Conservation (phyloP, 2,113 vertebrate species). For the Amphilophus citrinellus region DNA sequence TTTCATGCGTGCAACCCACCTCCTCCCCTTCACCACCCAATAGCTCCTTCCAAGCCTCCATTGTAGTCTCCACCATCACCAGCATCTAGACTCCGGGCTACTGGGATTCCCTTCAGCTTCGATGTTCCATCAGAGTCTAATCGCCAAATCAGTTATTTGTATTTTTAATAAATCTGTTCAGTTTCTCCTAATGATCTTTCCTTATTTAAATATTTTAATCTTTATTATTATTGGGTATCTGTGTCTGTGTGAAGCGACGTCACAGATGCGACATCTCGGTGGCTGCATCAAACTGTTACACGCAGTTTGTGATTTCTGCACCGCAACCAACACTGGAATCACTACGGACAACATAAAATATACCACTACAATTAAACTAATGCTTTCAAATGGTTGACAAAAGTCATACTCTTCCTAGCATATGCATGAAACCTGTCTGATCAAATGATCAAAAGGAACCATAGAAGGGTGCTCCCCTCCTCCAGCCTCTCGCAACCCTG, state of each 20-base stretch:
- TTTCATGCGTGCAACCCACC: too few relatives aligned
- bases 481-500: background rate
- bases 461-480: background rate
- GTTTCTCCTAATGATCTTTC: too few relatives aligned
- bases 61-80: too few relatives aligned
- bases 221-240: background rate
- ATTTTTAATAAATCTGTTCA: too few relatives aligned
- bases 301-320: background rate
- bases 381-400: background rate
- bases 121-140: too few relatives aligned
- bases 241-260: background rate
- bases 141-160: too few relatives aligned
- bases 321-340: background rate
- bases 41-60: too few relatives aligned
- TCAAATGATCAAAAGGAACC: slow-evolving; percentile 45
- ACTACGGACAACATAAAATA: background rate
- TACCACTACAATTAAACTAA: background rate
- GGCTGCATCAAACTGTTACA: background rate
- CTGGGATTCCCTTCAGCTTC: too few relatives aligned
- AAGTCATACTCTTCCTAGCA: slow-evolving; percentile 5
- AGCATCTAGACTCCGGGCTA: too few relatives aligned
- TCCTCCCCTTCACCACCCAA: too few relatives aligned
- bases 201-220: background rate
- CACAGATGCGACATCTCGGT: background rate
- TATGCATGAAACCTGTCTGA: slow-evolving; percentile 38